Evolutionary conservation across 1,140 invertebrate species (phyloP), one percentile per base, ranked within the genome.

Genomic region (Scaptomyza pallida): DNA sequence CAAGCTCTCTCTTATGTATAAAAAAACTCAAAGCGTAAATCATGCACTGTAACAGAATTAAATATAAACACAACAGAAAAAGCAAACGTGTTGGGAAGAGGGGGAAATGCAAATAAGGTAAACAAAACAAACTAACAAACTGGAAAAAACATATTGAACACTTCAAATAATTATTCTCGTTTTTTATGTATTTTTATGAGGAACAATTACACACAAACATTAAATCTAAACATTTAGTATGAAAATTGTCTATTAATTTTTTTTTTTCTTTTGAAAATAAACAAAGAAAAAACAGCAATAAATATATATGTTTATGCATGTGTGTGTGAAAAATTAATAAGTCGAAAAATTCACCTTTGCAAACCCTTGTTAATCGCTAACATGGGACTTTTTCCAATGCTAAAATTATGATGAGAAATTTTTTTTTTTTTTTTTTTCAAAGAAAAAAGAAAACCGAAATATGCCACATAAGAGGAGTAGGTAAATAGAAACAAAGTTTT

Each of bases 281-380:
- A 33, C 37, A 43, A 61, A 56, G 10, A 5, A 47, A 65, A 59
- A 65, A 75, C 51, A 54, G 57, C 68, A 72, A 72, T 72, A 56
- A 62, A 61, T 52, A 72, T 33, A 47, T 61, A 40, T 75, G 62
- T 30, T 43, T 52, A 33, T 56, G 43, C 62, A 17, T 57, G 67
- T 50, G 48, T 40, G 54, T 68, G 26, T 68, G 45, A 59, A 48
- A 88, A 88, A 88, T 81, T 64, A 81, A 72, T 59, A 89, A 90
- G 73, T 65, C 75, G 61, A 76, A 74, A 67, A 89, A 89, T 89
- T 91, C 95, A 96, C 95, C 95, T 95, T 93, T 96, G 95, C 92
- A 96, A 94, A 92, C 95, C 96, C 94, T 96, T 97, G 94, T 96
- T 96, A 94, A 96, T 96, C 93, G 95, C 95, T 93, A 96, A 94